Conservation (phyloP, 2,888 invertebrate genomes). For the Agonopterix heracliana region DNA sequence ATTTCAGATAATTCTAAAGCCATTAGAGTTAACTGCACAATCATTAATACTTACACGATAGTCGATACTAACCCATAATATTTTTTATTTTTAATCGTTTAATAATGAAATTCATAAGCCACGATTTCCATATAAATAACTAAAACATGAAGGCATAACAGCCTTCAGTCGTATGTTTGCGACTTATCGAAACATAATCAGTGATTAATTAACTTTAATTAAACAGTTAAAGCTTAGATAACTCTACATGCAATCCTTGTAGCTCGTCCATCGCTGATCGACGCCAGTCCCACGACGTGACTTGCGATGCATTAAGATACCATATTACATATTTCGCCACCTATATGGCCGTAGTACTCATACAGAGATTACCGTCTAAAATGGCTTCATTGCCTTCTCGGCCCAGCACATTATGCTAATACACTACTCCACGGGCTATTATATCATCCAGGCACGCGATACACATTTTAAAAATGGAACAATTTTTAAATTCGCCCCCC, state of each 20-base stretch:
- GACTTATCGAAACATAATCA: conserved; percentile 28
- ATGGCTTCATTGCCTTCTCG: conserved; percentile 54
- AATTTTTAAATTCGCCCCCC: conserved; percentile 61
- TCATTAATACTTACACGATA: no score
- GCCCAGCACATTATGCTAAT: conserved; percentile 49
- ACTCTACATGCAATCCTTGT: conserved; percentile 11
- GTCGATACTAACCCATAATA: no score
- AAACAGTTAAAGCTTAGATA: conserved; percentile 26
- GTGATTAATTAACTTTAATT: conserved; percentile 44
- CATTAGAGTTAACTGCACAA: no score
- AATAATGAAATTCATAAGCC: neutral
- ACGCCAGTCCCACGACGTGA: conserved; percentile 40
- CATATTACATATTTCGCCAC: conserved; percentile 55
- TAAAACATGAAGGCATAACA: conserved; percentile 7
- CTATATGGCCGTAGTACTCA: conserved; percentile 30
- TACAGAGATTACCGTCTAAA: conserved; percentile 26
- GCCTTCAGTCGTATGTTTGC: conserved; percentile 3
- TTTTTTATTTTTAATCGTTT: neutral
- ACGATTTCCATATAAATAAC: conserved; percentile 8
- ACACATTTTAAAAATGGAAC: conserved; percentile 40
- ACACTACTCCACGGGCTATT: conserved; percentile 32
- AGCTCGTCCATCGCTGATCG: conserved; percentile 20
- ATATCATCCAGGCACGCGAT: conserved; percentile 64
- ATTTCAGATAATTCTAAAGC: no score
- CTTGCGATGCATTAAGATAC: conserved; percentile 57